These are phyloP conservation scores for Plodia interpunctella DNA, from an alignment of 1,140 invertebrate genomes.

Conservation along the genomic window DNA sequence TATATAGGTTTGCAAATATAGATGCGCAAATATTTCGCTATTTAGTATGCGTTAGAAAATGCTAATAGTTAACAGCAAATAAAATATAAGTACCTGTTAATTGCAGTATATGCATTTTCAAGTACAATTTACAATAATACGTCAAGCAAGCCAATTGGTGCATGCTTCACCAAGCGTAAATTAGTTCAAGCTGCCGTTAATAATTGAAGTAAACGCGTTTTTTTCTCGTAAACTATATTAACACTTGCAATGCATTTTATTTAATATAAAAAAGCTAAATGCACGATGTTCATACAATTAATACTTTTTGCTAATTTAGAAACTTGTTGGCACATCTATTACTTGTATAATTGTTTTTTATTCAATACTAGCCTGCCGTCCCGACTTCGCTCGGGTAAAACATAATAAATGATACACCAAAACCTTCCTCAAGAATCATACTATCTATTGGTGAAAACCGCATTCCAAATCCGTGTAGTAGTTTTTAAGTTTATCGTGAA, in stretches of 20 bases:
- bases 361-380: too few species aligned
- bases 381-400: too few species aligned
- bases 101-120: not conserved
- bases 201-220: not conserved
- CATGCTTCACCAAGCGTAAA: constrained; percentile 3
- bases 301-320: not conserved
- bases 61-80: not conserved
- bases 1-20: too few species aligned
- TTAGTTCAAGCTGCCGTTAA: not conserved
- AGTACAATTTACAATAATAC: constrained; percentile 1
- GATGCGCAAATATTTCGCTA: too few species aligned
- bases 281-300: not conserved
- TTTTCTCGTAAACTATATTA: not conserved
- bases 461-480: too few species aligned
- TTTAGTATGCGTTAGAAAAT: too few species aligned
- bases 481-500: too few species aligned
- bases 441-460: too few species aligned
- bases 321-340: too few species aligned
- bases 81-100: not conserved
- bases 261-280: not conserved
- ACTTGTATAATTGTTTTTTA: not conserved
- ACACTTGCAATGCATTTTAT: not conserved
- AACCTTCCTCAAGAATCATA: too few species aligned
- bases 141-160: not conserved
- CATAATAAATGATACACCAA: too few species aligned